Conservation (phyloP, 2,888 invertebrate species). For the Gymnocheta viridis region DNA sequence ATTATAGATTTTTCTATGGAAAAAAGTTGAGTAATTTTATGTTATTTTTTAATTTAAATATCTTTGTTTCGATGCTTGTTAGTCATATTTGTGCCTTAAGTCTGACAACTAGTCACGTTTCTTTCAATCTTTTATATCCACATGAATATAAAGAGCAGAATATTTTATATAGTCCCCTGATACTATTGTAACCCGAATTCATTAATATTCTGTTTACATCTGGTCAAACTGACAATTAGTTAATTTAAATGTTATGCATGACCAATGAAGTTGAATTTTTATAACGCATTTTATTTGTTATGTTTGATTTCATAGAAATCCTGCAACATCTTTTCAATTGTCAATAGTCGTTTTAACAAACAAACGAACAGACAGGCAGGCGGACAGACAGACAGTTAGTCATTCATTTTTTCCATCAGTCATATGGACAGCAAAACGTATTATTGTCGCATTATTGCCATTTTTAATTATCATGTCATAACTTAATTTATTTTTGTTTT, state of each 20-base stretch:
- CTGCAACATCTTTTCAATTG: conserved; percentile 44
- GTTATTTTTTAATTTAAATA: background rate
- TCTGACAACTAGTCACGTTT: conserved; percentile 45
- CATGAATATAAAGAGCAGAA: conserved; percentile 3
- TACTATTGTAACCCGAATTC: background rate
- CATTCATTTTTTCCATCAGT: background rate
- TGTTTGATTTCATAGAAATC: conserved; percentile 50
- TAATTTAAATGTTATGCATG: conserved; percentile 70
- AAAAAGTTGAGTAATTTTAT: background rate
- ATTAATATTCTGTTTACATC: conserved; percentile 69
- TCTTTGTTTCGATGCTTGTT: background rate
- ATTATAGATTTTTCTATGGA: background rate
- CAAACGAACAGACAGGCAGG: background rate
- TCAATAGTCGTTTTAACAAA: conserved; percentile 12
- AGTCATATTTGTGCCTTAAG: conserved; percentile 28
- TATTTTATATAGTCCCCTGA: conserved; percentile 22
- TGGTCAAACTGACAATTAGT: conserved; percentile 68
- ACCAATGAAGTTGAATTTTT: conserved; percentile 52
- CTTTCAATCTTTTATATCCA: conserved; percentile 33
- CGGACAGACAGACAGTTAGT: background rate
- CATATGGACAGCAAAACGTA: conserved; percentile 2
- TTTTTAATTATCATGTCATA: conserved; percentile 57
- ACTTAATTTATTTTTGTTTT: conserved; percentile 61
- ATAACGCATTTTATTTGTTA: conserved; percentile 31
- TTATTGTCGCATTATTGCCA: conserved; percentile 55